A percentile compares a stretch with the other conserved stretches of the same genome.
Conservation (phyloP, 2,113 vertebrate species). For the Cavia aperea region DNA sequence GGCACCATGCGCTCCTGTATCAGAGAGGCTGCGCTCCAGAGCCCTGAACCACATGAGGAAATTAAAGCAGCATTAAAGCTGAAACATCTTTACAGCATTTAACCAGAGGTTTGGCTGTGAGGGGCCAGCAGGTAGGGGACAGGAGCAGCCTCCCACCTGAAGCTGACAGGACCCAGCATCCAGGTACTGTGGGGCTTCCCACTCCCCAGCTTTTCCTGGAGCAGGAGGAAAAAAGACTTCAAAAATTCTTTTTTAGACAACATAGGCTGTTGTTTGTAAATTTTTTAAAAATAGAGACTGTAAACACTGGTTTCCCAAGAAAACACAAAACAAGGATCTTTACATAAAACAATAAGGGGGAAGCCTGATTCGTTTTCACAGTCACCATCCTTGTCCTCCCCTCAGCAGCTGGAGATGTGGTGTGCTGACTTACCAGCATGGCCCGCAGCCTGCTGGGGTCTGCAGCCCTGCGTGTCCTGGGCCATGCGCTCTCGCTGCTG, state of each 20-base stretch:
- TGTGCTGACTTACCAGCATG: accelerated
- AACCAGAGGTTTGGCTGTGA: background rate
- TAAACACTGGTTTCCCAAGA: background rate
- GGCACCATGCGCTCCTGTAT: too few relatives aligned
- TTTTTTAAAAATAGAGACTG: background rate
- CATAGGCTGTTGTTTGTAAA: background rate
- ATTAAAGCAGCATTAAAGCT: background rate
- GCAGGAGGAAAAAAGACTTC: background rate
- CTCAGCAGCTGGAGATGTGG: background rate
- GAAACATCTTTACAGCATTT: background rate
- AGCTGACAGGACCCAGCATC: accelerated
- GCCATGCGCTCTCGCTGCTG: background rate
- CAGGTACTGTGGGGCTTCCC: background rate
- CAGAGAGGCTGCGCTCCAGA: background rate
- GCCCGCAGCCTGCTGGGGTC: background rate
- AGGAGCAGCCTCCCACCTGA: background rate
- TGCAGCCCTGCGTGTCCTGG: background rate
- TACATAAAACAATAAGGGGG: background rate
- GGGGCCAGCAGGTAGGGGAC: accelerated
- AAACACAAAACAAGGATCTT: background rate
- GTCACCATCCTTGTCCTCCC: background rate
- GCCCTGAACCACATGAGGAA: background rate
- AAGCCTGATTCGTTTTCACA: background rate
- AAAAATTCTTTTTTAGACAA: background rate
- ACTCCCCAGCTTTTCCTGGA: background rate